These are phyloP conservation scores for Mastomys natalensis DNA, from an alignment of 2,113 vertebrate genomes.

Conservation along the genomic window DNA sequence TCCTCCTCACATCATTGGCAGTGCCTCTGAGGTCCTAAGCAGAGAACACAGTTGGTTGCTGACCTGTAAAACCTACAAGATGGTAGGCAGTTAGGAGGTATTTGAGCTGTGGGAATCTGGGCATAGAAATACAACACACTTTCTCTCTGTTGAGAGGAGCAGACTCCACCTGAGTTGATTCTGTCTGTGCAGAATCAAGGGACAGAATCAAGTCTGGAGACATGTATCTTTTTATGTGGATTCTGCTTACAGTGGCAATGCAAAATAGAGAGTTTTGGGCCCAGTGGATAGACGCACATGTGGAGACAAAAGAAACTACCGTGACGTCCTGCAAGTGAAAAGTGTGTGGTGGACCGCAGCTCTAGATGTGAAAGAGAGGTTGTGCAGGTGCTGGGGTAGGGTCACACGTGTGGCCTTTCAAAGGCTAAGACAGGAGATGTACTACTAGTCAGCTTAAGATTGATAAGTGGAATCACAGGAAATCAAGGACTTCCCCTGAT, in stretches of 20 bases:
- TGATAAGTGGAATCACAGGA: background rate
- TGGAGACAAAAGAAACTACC: background rate
- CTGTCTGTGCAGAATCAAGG: background rate
- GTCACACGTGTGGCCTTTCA: background rate
- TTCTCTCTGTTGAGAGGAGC: background rate
- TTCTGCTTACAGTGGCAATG: background rate
- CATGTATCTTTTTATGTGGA: background rate
- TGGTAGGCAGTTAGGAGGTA: too few species aligned
- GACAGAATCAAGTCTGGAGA: background rate
- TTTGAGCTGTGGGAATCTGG: too few species aligned
- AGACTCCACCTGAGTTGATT: background rate
- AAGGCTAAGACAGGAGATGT: background rate
- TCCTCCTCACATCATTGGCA: background rate
- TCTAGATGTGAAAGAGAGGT: background rate
- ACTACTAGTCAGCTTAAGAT: background rate
- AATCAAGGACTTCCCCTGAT: background rate
- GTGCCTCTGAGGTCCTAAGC: background rate
- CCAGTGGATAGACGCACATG: background rate
- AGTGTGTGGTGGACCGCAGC: background rate
- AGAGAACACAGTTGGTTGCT: background rate
- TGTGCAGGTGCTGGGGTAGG: background rate
- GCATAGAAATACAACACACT: fast-evolving
- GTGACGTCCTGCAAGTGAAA: background rate
- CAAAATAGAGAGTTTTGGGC: too few species aligned
- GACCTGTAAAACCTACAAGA: background rate